phyloP scores from a whole-genome alignment of 1,140 invertebrate genomes.

The Drosophila virilis region DNA sequence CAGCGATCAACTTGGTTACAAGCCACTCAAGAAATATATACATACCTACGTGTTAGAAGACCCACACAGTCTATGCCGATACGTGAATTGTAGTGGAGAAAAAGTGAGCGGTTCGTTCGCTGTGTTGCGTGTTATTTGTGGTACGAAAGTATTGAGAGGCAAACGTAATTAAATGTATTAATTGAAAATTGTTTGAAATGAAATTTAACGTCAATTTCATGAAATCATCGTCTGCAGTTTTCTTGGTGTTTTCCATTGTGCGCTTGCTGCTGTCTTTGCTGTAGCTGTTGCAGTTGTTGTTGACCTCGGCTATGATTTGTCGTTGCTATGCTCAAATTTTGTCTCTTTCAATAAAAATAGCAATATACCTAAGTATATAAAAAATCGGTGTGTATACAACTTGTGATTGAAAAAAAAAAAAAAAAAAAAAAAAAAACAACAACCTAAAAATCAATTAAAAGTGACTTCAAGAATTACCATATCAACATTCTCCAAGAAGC shows the following conservation, averaged over 20 bases:
- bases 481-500: constrained; percentile 15
- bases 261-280: neutral
- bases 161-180: constrained; percentile 58
- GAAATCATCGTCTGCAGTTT: constrained; percentile 12
- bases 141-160: constrained; percentile 36
- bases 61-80: constrained; percentile 7
- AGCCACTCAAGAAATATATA: constrained; percentile 43
- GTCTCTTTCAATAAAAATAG: constrained; percentile 42
- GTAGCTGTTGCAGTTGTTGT: constrained; percentile 31
- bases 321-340: constrained; percentile 41
- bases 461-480: constrained; percentile 31
- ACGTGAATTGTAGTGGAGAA: constrained; percentile 41
- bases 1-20: constrained; percentile 37
- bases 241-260: constrained; percentile 1
- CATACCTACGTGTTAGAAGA: constrained; percentile 25
- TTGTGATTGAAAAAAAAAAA: constrained; percentile 22
- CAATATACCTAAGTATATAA: constrained; percentile 12
- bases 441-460: constrained; percentile 1
- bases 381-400: constrained; percentile 15
- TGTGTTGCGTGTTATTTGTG: constrained; percentile 43
- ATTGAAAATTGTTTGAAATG: constrained; percentile 42
- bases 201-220: constrained; percentile 25
- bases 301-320: constrained; percentile 43
- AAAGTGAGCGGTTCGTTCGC: constrained; percentile 41
- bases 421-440: neutral